Base-by-base conservation (phyloP, 2,113 vertebrate genomes). In the Mus pahari region DNA sequence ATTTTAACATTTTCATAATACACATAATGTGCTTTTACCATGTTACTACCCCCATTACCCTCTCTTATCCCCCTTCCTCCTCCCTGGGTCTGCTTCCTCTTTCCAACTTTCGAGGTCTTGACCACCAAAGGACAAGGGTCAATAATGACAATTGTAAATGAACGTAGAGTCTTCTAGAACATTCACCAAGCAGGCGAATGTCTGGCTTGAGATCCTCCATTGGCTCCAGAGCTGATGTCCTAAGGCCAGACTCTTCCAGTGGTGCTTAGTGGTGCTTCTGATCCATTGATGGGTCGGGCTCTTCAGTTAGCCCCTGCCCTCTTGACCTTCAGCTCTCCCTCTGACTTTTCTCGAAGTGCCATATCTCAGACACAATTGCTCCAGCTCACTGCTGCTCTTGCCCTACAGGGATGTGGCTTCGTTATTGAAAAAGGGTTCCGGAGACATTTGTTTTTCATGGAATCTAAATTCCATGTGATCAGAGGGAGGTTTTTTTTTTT, bases 361-460 rank as follows among this genome's bases (percentile, higher is more conserved):
- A 11, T 58, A 71, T 95, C 62, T 45, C n/a, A 96, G 90, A 64
- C 84, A 31, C 66, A 78, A 60, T 90, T 50, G 7, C 75, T 79
- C 20, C 64, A 42, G 2, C 60, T 36, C 19, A 50, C 68, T 55
- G 8, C 36, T 71, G 62, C 24, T 82, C 62, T 92, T 24, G 86
- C 55, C n/a, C 70, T 89, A 94, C 33, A 45, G 90, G 95, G 87
- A 90, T 71, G 81, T 88, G 70, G 90, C 95, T 96, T 94, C 66
- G 28, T 88, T 86, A 4, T 64, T 86, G 10, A 92, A 92, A 90
- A 70, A 94, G 2, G 45, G 87, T 71, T 83, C 36, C 77, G 94
- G 31, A 48, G 50, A 88, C 45, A 87, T 22, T 39, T 89, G 42
- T 10, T 88, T 91, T 93, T 95, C 73, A 84, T 17, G 93, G 87